phyloP scores from a whole-genome alignment of 2,797 vertebrate species.

The Brachyrhaphis roseni region DNA sequence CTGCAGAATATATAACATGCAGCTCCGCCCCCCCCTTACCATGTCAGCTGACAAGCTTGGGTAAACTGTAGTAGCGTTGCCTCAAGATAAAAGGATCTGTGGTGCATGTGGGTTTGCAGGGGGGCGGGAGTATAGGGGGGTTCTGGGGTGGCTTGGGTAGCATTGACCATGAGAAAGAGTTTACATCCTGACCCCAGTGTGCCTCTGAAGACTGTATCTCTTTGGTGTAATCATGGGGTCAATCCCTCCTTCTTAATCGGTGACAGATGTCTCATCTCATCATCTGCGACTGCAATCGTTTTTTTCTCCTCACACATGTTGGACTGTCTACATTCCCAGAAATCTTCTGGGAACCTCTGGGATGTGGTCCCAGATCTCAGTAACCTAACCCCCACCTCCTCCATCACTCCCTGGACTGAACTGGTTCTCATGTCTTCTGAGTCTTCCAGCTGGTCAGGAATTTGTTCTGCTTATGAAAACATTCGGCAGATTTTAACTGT shows the following conservation, averaged over 20 bases:
- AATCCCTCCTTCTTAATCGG: slow-evolving; percentile 60
- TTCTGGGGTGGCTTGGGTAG: slow-evolving; percentile 11
- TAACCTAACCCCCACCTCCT: slow-evolving; percentile 38
- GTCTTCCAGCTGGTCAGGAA: slow-evolving; percentile 47
- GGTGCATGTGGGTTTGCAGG: not conserved
- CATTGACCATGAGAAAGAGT: slow-evolving; percentile 51
- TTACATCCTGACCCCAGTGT: slow-evolving; percentile 43
- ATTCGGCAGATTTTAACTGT: slow-evolving; percentile 41
- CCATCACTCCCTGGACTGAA: slow-evolving; percentile 44
- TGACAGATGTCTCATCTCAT: slow-evolving; percentile 62
- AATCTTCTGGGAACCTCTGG: slow-evolving; percentile 65
- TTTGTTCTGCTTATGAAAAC: slow-evolving; percentile 44
- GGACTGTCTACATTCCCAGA: slow-evolving; percentile 52
- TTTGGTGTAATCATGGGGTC: slow-evolving; percentile 42
- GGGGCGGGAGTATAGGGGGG: not conserved
- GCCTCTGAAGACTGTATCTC: slow-evolving; percentile 39
- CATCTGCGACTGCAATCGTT: slow-evolving; percentile 23
- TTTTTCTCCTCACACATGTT: slow-evolving; percentile 33
- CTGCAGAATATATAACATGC: slow-evolving; percentile 31
- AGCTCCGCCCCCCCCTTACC: slow-evolving; percentile 15
- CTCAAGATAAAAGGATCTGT: slow-evolving; percentile 8
- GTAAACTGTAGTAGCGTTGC: slow-evolving; percentile 44
- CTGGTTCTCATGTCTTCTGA: slow-evolving; percentile 37
- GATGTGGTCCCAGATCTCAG: slow-evolving; percentile 66
- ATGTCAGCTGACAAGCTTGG: slow-evolving; percentile 57